Conservation (phyloP, 2,888 invertebrate genomes). For the Athalia cordata region DNA sequence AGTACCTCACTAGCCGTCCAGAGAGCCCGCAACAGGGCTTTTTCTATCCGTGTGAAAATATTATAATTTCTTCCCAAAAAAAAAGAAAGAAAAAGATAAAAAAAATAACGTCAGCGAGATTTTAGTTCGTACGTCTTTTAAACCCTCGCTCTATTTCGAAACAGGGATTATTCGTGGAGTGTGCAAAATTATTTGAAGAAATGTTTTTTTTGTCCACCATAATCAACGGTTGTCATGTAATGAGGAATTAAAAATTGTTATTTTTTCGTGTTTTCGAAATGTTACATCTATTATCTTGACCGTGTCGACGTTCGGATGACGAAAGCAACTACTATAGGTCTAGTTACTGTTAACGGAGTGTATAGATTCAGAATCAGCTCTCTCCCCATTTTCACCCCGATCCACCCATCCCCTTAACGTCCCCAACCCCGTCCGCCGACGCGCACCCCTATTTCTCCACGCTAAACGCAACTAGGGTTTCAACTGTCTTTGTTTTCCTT, state of each 20-base stretch:
- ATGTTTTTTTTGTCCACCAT: too few species aligned
- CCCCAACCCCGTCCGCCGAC: conserved; percentile 57
- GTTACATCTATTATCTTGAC: background rate
- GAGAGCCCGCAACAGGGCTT: conserved; percentile 50
- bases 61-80: background rate
- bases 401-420: conserved; percentile 56
- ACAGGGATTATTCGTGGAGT: too few species aligned
- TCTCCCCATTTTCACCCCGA: conserved; percentile 34
- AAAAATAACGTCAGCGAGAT: too few species aligned
- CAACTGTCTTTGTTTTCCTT: conserved; percentile 72
- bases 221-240: too few species aligned
- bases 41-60: too few species aligned
- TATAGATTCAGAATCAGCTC: conserved; percentile 35
- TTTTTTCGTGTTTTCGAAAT: too few species aligned
- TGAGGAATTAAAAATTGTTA: too few species aligned
- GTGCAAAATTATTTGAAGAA: too few species aligned
- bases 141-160: too few species aligned
- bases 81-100: too few species aligned
- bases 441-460: conserved; percentile 60
- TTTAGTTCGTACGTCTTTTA: too few species aligned
- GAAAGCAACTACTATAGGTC: conserved; percentile 39
- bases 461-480: conserved; percentile 70
- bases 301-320: conserved; percentile 25
- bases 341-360: conserved; percentile 34
- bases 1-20: conserved; percentile 59